Conservation (phyloP, 2,113 vertebrate genomes). For the Carassius auratus region DNA sequence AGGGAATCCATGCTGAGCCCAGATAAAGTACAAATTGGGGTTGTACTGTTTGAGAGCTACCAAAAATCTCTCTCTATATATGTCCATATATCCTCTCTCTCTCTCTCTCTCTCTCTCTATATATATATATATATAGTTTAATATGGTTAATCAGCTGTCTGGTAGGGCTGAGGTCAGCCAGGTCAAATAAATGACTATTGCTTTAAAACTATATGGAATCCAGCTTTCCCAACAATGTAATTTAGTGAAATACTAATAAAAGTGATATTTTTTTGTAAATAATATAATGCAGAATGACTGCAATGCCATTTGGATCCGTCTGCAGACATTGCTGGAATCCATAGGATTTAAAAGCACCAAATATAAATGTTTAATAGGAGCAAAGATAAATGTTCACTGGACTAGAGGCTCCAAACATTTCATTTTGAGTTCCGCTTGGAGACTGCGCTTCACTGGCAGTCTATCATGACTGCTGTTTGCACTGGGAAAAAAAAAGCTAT, state of each 20-base stretch:
- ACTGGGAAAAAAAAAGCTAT: background rate
- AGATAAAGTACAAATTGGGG: background rate
- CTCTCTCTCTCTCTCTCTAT: background rate
- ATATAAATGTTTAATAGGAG: background rate
- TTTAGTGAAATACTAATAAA: background rate
- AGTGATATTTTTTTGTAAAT: background rate
- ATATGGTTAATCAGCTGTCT: background rate
- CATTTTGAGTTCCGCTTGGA: background rate
- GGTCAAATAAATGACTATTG: background rate
- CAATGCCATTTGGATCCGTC: background rate
- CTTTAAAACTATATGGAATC: background rate
- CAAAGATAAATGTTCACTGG: background rate
- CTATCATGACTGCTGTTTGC: background rate
- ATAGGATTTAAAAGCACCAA: background rate
- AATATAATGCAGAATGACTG: background rate
- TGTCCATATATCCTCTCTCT: no score
- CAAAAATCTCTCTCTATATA: background rate
- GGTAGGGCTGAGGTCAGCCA: background rate
- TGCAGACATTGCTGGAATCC: background rate
- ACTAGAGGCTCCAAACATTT: background rate
- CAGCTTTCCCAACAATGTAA: background rate
- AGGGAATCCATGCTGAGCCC: background rate
- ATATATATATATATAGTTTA: background rate
- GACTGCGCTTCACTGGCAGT: background rate
- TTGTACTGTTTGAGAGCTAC: background rate